Conservation (phyloP, 2,113 vertebrate genomes). For the Carlito syrichta region DNA sequence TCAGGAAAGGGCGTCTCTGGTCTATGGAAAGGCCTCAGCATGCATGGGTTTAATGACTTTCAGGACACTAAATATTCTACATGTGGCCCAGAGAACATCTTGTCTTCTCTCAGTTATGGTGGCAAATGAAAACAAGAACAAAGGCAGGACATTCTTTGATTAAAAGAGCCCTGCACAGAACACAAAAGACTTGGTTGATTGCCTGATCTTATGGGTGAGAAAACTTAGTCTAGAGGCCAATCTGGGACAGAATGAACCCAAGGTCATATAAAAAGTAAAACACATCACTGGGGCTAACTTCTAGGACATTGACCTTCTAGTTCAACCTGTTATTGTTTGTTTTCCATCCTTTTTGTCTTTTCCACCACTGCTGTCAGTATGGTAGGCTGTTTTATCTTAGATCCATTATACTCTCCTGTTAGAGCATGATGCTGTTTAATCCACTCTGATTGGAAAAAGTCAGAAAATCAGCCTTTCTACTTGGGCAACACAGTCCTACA, state of each 20-base stretch:
- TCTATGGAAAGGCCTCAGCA: neutral
- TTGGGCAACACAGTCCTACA: neutral
- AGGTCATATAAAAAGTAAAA: neutral
- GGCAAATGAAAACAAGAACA: neutral
- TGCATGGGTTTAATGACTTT: neutral
- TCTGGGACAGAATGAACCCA: neutral
- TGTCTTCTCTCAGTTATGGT: neutral
- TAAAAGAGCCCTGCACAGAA: neutral
- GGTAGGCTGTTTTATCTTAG: neutral
- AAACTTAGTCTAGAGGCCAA: neutral
- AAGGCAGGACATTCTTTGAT: neutral
- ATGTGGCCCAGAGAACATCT: neutral
- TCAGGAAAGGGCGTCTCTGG: neutral
- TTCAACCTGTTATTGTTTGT: neutral
- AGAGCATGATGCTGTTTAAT: neutral
- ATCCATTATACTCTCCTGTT: neutral
- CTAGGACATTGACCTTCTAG: neutral
- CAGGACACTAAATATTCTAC: neutral
- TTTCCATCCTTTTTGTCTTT: fast-evolving
- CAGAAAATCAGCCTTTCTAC: neutral
- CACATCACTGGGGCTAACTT: neutral
- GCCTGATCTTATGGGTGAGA: neutral
- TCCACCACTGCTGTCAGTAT: neutral
- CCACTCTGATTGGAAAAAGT: neutral
- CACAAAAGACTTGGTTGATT: neutral